A percentile compares a stretch with the other conserved stretches of the same genome.
Evolutionary conservation across 2,888 invertebrate genomes (phyloP).

Genomic region (Lysandra bellargus): DNA sequence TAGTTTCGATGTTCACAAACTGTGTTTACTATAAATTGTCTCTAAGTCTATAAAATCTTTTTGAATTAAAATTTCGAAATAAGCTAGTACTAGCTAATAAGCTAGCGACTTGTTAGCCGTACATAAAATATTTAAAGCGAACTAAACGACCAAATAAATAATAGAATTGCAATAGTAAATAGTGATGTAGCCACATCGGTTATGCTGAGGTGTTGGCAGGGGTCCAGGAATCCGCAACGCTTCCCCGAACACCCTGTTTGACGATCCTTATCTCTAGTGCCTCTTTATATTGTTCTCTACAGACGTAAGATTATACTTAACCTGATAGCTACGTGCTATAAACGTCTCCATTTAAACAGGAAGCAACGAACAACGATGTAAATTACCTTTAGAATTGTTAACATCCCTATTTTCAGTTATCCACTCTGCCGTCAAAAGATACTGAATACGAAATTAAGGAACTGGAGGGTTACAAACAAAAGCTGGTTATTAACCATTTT

Average conservation of each 20-base stretch:
- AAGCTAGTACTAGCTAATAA: background rate
- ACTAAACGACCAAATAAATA: background rate
- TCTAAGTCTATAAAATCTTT: no score
- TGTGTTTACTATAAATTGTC: no score
- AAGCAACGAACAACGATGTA: background rate
- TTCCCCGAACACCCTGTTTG: conserved; percentile 10
- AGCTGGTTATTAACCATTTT: no score
- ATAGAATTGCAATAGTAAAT: conserved; percentile 15
- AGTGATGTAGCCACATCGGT: background rate
- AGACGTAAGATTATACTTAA: background rate
- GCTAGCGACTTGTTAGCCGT: background rate
- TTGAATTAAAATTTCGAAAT: background rate
- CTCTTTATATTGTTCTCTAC: background rate
- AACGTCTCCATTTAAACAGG: background rate
- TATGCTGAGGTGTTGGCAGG: conserved; percentile 12
- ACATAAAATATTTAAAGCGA: background rate
- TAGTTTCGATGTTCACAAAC: no score
- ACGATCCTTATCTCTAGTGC: conserved; percentile 26
- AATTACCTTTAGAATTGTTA: background rate
- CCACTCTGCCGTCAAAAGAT: no score
- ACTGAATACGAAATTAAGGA: no score
- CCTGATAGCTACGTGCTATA: background rate
- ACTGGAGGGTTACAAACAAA: no score
- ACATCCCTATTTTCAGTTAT: no score
- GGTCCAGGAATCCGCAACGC: conserved; percentile 10